These are phyloP conservation scores for Clavelina lepadiformis DNA, from an alignment of 23 tunicate genomes.

Conservation along the genomic window DNA sequence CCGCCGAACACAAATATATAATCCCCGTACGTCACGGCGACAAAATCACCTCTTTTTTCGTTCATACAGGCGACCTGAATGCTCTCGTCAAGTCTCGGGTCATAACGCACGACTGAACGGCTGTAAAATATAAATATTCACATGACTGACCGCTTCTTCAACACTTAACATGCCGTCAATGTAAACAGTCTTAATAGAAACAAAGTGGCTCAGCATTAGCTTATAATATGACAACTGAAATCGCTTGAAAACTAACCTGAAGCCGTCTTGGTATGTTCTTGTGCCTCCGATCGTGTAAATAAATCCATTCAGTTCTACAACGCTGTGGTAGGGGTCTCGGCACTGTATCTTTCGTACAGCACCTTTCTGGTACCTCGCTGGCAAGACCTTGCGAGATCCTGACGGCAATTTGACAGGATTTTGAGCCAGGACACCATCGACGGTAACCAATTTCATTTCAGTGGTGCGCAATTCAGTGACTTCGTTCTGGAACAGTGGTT, in stretches of 20 bases:
- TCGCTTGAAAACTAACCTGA: constrained; percentile 54
- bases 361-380: neutral
- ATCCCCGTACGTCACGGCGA: constrained; percentile 47
- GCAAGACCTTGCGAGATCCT: neutral
- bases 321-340: constrained; percentile 96
- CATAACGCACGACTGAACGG: constrained; percentile 51
- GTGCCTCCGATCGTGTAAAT: constrained; percentile 78
- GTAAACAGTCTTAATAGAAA: no score
- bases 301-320: constrained; percentile 80
- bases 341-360: no score
- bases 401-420: constrained; percentile 32
- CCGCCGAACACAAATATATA: constrained; percentile 79
- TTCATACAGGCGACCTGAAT: constrained; percentile 56
- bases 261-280: constrained; percentile 36
- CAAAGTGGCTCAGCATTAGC: no score
- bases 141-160: no score
- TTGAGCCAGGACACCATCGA: constrained; percentile 78
- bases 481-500: constrained; percentile 48
- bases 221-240: neutral
- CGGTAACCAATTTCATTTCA: constrained; percentile 8
- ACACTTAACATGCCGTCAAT: no score
- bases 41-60: constrained; percentile 66
- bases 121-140: no score
- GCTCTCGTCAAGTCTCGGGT: constrained; percentile 62
- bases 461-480: constrained; percentile 27